Percentiles rank a stretch among this genome's conserved stretches.
These are phyloP conservation scores for Polyodon spathula DNA, from an alignment of 2,113 vertebrate genomes.

Conservation along the genomic window DNA sequence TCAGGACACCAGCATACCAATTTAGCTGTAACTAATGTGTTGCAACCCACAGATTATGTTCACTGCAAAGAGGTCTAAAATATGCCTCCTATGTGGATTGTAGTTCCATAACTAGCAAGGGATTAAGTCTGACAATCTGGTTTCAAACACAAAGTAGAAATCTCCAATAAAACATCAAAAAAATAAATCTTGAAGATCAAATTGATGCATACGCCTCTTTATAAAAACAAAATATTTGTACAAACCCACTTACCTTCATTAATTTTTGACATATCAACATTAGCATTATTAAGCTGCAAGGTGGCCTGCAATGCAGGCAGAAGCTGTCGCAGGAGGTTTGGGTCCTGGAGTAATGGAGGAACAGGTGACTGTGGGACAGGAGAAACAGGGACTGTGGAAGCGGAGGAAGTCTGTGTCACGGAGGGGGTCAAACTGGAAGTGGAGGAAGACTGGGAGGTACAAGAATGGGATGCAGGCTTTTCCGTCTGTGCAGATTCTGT, in stretches of 20 bases:
- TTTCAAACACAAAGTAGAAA: no score
- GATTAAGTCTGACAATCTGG: no score
- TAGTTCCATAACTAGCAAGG: no score
- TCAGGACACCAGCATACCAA: no score
- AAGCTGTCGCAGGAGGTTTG: conserved; percentile 88
- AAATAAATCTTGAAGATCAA: no score
- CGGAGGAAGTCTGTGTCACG: conserved; percentile 50
- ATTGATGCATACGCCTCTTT: no score
- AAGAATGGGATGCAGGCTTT: conserved; percentile 73
- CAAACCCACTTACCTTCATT: conserved; percentile 78
- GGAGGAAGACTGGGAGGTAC: conserved; percentile 66
- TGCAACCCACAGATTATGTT: no score
- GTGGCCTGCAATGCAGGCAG: conserved; percentile 95
- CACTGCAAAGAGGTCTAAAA: no score
- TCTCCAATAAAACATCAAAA: no score
- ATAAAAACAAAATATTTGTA: no score
- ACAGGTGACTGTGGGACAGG: conserved; percentile 87
- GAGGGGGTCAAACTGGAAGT: conserved; percentile 68
- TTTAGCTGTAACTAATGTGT: no score
- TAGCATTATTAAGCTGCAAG: conserved; percentile 94
- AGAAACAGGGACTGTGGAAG: conserved; percentile 85
- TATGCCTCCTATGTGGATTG: no score
- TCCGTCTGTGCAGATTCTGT: conserved; percentile 79
- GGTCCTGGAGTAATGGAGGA: conserved; percentile 89
- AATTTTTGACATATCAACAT: conserved; percentile 97